phyloP scores from a whole-genome alignment of 2,113 vertebrate genomes.

The Vicugna pacos region DNA sequence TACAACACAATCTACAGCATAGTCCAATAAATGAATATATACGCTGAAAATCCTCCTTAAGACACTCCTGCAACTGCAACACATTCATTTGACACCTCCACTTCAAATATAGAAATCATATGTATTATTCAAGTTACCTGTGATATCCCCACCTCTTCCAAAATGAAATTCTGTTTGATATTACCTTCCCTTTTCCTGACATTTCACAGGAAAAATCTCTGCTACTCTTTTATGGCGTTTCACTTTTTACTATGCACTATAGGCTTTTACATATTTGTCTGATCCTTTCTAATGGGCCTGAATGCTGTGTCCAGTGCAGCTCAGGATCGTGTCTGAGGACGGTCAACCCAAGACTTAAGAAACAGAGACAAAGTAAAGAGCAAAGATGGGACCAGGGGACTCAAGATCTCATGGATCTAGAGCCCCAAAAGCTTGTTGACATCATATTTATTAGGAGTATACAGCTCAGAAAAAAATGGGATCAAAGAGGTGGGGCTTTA shows the following conservation, averaged over 20 bases:
- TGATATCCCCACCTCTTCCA: background rate
- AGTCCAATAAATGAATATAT: background rate
- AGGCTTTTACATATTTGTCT: background rate
- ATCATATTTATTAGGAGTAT: too few species aligned
- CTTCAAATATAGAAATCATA: background rate
- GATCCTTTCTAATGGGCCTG: background rate
- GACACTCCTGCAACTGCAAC: background rate
- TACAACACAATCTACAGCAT: background rate
- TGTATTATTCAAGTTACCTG: background rate
- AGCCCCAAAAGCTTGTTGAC: too few species aligned
- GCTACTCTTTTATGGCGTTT: background rate
- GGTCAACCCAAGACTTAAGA: too few species aligned
- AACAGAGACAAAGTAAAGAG: too few species aligned
- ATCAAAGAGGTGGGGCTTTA: too few species aligned
- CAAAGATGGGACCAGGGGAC: too few species aligned
- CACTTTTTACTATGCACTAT: background rate
- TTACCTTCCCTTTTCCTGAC: background rate
- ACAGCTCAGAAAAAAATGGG: too few species aligned
- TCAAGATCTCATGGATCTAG: too few species aligned
- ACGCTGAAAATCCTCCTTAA: background rate
- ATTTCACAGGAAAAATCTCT: background rate
- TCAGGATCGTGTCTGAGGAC: too few species aligned
- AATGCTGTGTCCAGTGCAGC: too few species aligned
- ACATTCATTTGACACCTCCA: background rate
- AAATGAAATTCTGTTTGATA: background rate